phyloP scores from a whole-genome alignment of 2,888 invertebrate species.

The Phengaris arion region DNA sequence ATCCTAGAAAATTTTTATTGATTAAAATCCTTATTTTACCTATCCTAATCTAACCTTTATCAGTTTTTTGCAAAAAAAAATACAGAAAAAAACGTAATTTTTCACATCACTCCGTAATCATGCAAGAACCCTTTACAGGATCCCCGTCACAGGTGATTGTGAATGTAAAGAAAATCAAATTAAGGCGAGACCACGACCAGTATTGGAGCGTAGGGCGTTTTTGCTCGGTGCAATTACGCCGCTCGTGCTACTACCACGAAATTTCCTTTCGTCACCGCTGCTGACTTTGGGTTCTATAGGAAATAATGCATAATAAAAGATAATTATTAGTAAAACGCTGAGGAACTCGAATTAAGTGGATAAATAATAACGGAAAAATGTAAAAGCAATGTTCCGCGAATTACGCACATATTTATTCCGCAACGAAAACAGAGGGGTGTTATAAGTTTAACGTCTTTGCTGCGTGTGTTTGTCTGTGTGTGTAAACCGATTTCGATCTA shows the following conservation, averaged over 20 bases:
- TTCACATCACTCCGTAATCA: background rate
- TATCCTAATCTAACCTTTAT: too few species aligned
- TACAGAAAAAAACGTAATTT: background rate
- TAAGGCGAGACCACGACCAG: conserved; percentile 34
- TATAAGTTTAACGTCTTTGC: too few species aligned
- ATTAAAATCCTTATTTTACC: too few species aligned
- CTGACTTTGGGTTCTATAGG: conserved; percentile 50
- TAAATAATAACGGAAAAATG: too few species aligned
- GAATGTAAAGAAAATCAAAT: conserved; percentile 35
- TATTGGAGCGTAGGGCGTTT: conserved; percentile 35
- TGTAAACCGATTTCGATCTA: too few species aligned
- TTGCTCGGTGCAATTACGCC: conserved; percentile 55
- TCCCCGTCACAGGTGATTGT: conserved; percentile 9
- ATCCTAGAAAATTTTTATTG: too few species aligned
- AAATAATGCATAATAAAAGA: conserved; percentile 3
- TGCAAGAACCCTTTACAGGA: background rate
- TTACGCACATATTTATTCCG: too few species aligned
- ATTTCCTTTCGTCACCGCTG: conserved; percentile 70
- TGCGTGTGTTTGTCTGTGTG: too few species aligned
- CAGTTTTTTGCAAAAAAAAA: too few species aligned
- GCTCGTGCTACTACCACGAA: conserved; percentile 76
- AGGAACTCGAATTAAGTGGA: too few species aligned
- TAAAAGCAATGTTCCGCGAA: too few species aligned
- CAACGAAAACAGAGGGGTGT: too few species aligned
- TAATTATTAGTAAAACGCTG: background rate